These are phyloP conservation scores for Galeopsomyia nigrocyanea DNA, from an alignment of 2,888 invertebrate genomes.

Conservation along the genomic window DNA sequence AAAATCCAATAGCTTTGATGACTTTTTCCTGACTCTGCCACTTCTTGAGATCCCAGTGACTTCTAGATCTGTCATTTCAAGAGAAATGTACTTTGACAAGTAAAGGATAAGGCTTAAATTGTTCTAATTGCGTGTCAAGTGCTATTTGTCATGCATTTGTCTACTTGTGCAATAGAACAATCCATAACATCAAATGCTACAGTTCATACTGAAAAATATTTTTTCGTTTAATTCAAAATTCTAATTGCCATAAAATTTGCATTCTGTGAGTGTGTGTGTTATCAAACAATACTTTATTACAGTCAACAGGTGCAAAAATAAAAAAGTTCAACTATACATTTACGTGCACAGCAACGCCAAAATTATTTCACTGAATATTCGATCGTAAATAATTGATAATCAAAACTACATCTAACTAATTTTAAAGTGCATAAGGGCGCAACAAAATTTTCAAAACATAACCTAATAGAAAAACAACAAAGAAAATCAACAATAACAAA, in stretches of 20 bases:
- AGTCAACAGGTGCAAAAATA: too few relatives aligned
- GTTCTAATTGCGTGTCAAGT: slow-evolving; percentile 51
- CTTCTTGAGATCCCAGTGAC: slow-evolving; percentile 91
- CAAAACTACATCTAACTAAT: not conserved
- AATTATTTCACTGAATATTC: not conserved
- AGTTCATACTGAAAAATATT: not conserved
- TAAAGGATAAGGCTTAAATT: slow-evolving; percentile 55
- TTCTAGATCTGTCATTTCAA: slow-evolving; percentile 76
- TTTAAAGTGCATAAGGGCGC: slow-evolving; percentile 8
- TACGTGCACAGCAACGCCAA: too few relatives aligned
- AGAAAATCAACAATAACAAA: slow-evolving; percentile 5
- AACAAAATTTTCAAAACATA: slow-evolving; percentile 39
- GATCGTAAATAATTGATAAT: not conserved
- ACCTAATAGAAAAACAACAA: slow-evolving; percentile 31
- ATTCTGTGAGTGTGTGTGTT: too few relatives aligned
- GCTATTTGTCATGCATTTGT: slow-evolving; percentile 32
- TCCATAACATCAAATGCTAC: slow-evolving; percentile 2
- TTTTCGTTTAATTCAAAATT: too few relatives aligned
- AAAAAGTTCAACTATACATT: too few relatives aligned
- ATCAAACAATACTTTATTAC: too few relatives aligned
- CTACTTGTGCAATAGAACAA: not conserved
- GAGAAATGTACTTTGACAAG: slow-evolving; percentile 65
- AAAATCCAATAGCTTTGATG: slow-evolving; percentile 94
- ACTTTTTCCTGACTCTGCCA: slow-evolving; percentile 93
- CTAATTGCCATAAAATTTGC: too few relatives aligned